phyloP scores from a whole-genome alignment of 2,888 invertebrate species.

The Drosophila anomelani region DNA sequence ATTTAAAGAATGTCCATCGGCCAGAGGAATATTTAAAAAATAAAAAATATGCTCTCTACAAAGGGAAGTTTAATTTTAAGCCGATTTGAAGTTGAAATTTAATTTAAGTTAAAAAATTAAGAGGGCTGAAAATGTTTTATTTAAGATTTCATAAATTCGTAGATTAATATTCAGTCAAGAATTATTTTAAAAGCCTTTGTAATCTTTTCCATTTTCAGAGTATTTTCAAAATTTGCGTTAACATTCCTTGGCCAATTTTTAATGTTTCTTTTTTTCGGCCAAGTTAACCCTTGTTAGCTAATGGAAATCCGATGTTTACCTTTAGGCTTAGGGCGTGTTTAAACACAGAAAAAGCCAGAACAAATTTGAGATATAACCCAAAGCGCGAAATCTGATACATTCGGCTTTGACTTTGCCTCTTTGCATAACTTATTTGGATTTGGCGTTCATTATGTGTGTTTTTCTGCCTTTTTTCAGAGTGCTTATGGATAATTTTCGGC shows the following conservation, averaged over 20 bases:
- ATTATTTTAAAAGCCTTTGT: background rate
- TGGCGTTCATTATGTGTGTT: slow-evolving; percentile 29
- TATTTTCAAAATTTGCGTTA: slow-evolving; percentile 5
- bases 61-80: background rate
- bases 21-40: slow-evolving; percentile 16
- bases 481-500: slow-evolving; percentile 71
- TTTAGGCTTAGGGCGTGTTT: slow-evolving; percentile 58
- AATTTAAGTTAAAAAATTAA: background rate
- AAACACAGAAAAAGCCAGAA: slow-evolving; percentile 15
- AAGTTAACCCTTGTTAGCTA: slow-evolving; percentile 56
- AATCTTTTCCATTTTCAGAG: slow-evolving; percentile 2
- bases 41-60: background rate
- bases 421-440: slow-evolving; percentile 66
- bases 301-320: slow-evolving; percentile 71
- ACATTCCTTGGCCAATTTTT: slow-evolving; percentile 27
- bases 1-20: slow-evolving; percentile 49
- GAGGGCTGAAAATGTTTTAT: no score
- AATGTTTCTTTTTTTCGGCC: slow-evolving; percentile 17
- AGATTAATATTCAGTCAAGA: no score
- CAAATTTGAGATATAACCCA: slow-evolving; percentile 41
- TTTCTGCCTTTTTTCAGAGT: slow-evolving; percentile 13
- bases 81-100: background rate
- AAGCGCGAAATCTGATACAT: slow-evolving; percentile 76
- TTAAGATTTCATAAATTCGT: background rate
- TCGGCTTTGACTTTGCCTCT: slow-evolving; percentile 35